Percentiles rank a stretch among this genome's conserved stretches.
Evolutionary conservation across 1,140 invertebrate species (phyloP).

Genomic region (Helicoverpa zea): DNA sequence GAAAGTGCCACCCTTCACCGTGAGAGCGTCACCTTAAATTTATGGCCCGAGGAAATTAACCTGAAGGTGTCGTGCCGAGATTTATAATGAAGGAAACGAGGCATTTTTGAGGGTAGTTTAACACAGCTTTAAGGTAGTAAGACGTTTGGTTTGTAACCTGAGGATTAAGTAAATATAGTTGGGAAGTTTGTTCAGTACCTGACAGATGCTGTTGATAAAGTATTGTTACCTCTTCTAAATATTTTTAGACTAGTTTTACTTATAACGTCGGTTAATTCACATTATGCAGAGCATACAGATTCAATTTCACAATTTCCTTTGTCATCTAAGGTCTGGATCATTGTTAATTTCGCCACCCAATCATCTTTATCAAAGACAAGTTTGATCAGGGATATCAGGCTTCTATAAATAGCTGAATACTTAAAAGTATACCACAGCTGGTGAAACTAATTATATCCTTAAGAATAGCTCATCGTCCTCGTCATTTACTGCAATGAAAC

Average conservation of each 20-base stretch:
- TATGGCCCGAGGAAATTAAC: conserved; percentile 75
- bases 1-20: conserved; percentile 48
- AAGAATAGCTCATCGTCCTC: conserved; percentile 24
- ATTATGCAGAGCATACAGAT: too few relatives aligned
- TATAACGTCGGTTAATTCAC: too few relatives aligned
- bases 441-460: not conserved
- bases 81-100: conserved; percentile 76
- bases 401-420: not conserved
- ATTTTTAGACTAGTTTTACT: too few relatives aligned
- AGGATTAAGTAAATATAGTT: conserved; percentile 20
- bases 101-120: conserved; percentile 66
- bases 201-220: not conserved
- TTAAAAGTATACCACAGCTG: not conserved
- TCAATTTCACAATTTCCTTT: too few relatives aligned
- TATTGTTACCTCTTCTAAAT: not conserved
- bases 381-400: too few relatives aligned
- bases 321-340: too few relatives aligned
- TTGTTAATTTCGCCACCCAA: too few relatives aligned
- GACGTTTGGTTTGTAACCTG: conserved; percentile 35
- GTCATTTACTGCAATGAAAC: conserved; percentile 35
- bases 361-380: too few relatives aligned
- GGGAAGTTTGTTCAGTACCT: not conserved
- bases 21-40: conserved; percentile 62
- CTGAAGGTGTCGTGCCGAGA: conserved; percentile 70
- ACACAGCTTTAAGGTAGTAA: conserved; percentile 40